Conservation (phyloP, 2,113 vertebrate genomes). For the Megaptera novaeangliae region DNA sequence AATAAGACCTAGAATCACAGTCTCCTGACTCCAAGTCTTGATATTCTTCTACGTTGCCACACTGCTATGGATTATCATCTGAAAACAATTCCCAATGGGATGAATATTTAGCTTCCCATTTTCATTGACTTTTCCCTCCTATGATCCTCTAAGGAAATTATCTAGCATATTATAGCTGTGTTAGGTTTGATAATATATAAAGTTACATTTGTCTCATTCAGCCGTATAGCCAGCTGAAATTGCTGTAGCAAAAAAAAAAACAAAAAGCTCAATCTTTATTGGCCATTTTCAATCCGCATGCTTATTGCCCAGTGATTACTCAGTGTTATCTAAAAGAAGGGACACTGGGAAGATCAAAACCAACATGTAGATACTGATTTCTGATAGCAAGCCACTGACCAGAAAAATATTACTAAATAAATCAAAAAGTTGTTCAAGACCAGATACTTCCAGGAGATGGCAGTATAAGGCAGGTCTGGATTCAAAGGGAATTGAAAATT, state of each 20-base stretch:
- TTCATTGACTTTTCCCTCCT: not conserved
- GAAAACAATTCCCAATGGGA: not conserved
- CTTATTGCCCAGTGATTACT: not conserved
- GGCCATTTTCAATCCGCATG: not conserved
- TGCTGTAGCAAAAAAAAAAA: not conserved
- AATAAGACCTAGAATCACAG: not conserved
- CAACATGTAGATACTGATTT: not conserved
- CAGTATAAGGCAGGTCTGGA: constrained; percentile 58
- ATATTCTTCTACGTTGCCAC: not conserved
- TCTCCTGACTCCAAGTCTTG: not conserved
- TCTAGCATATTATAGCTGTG: not conserved
- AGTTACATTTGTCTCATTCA: not conserved
- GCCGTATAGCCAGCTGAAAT: not conserved
- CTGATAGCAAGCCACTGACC: not conserved
- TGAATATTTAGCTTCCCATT: not conserved
- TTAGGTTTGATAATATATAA: not conserved
- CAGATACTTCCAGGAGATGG: constrained; percentile 67
- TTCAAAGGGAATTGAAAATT: not conserved
- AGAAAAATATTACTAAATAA: not conserved
- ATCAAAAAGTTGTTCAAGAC: not conserved
- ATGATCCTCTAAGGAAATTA: not conserved
- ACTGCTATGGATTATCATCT: not conserved
- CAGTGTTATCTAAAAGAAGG: not conserved
- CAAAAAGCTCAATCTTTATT: not conserved
- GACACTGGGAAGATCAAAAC: not conserved